Evolutionary conservation across 1,140 invertebrate genomes (phyloP).

Genomic region (Brachionus rubens): DNA sequence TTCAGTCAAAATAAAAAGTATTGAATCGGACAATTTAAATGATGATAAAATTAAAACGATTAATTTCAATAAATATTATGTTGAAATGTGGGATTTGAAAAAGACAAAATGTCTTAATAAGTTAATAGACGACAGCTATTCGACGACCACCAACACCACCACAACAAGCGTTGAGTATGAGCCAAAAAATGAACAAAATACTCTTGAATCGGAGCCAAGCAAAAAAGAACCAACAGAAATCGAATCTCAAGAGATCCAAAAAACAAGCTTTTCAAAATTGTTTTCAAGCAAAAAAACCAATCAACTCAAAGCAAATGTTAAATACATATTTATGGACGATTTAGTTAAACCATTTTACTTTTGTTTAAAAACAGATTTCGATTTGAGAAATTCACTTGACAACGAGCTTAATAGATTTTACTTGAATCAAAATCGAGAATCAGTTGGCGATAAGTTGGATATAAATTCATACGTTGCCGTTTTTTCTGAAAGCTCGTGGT

Average conservation of each 20-base stretch:
- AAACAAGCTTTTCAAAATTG: neutral
- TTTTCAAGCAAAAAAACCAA: neutral
- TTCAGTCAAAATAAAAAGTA: neutral
- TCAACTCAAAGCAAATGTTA: slow-evolving; percentile 22
- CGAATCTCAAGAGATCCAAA: neutral
- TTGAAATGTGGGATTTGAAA: slow-evolving; percentile 4
- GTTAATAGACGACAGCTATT: neutral
- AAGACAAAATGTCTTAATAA: neutral
- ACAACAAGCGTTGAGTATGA: no score
- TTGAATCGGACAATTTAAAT: neutral
- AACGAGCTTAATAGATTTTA: neutral
- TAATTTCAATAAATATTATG: neutral
- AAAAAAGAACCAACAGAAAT: neutral
- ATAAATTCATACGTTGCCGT: slow-evolving; percentile 8
- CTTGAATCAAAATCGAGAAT: neutral
- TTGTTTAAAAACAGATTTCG: slow-evolving; percentile 4
- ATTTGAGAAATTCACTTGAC: neutral
- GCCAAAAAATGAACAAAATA: no score
- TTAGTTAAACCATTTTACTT: slow-evolving; percentile 23
- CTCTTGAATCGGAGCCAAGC: no score
- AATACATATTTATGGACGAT: slow-evolving; percentile 8
- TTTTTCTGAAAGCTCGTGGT: neutral
- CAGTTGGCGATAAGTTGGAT: neutral
- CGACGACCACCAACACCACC: neutral
- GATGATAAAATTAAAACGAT: no score